Evolutionary conservation across 64 coral and sea anemone species (phyloP).

Genomic region (Actinia equina): DNA sequence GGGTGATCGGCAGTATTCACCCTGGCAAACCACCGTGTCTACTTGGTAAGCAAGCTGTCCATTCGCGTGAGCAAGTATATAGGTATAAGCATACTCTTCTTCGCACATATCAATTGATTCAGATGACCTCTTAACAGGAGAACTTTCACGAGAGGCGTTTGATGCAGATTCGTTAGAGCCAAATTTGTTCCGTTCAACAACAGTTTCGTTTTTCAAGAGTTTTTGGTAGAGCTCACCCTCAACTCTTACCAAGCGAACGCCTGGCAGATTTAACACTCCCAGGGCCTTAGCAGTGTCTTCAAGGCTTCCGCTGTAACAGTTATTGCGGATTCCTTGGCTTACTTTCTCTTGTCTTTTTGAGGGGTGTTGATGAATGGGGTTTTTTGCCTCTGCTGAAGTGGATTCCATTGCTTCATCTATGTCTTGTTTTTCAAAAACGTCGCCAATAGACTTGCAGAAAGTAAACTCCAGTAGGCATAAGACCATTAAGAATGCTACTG

Average conservation of each 20-base stretch:
- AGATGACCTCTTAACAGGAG: neutral
- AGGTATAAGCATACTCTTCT: neutral
- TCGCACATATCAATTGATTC: neutral
- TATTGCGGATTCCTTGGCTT: neutral
- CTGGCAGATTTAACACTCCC: neutral
- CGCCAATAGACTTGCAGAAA: neutral
- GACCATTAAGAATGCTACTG: neutral
- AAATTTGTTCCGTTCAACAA: neutral
- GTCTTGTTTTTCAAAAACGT: neutral
- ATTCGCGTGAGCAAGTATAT: neutral
- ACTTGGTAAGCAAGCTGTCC: constrained; percentile 10
- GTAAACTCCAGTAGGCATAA: neutral
- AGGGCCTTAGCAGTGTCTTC: neutral
- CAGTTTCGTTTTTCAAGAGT: neutral
- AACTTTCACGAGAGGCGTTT: neutral
- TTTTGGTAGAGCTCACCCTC: neutral
- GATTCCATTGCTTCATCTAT: neutral
- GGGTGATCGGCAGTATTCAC: neutral
- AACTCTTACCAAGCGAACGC: neutral
- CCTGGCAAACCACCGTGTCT: neutral
- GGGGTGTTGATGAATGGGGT: neutral
- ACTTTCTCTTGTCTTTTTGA: neutral
- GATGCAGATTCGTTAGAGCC: neutral
- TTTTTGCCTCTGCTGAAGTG: neutral
- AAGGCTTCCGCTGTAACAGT: neutral